Evolutionary conservation across 2,888 invertebrate species (phyloP).

Genomic region (Nomada hirtipes): DNA sequence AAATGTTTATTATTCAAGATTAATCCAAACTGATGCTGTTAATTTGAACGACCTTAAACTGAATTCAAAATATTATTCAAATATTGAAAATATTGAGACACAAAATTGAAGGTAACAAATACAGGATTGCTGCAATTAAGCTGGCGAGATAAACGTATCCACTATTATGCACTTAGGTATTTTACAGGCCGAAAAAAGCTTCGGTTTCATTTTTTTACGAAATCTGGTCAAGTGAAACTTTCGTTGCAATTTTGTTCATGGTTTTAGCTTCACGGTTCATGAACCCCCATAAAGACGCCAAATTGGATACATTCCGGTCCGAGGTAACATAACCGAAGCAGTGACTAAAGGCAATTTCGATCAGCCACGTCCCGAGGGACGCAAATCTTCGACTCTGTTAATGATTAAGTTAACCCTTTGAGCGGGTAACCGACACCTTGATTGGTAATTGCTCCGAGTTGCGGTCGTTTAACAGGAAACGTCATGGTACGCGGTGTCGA

Average conservation of each 20-base stretch:
- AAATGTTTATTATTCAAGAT: too few species aligned
- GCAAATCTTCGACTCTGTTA: conserved; percentile 64
- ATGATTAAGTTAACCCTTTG: conserved; percentile 73
- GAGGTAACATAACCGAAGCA: conserved; percentile 14
- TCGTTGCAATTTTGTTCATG: neutral
- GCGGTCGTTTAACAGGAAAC: conserved; percentile 47
- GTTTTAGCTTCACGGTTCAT: neutral
- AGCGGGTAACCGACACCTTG: conserved; percentile 67
- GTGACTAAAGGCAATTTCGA: conserved; percentile 57
- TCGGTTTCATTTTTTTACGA: neutral
- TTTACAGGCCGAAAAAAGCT: too few species aligned
- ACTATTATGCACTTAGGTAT: too few species aligned
- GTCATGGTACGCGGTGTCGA: conserved; percentile 30
- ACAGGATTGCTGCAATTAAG: too few species aligned
- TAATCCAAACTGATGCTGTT: too few species aligned
- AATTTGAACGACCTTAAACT: too few species aligned
- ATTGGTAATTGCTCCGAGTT: conserved; percentile 72
- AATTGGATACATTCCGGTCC: conserved; percentile 43
- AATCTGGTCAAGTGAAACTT: neutral
- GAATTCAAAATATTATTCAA: too few species aligned
- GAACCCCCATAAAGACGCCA: neutral
- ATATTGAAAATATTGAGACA: too few species aligned
- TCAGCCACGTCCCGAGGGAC: conserved; percentile 46
- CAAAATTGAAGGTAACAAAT: too few species aligned
- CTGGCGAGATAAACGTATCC: too few species aligned